Base-by-base conservation (phyloP, 92 coral and sea anemone species). In the Palythoa caribaeorum region DNA sequence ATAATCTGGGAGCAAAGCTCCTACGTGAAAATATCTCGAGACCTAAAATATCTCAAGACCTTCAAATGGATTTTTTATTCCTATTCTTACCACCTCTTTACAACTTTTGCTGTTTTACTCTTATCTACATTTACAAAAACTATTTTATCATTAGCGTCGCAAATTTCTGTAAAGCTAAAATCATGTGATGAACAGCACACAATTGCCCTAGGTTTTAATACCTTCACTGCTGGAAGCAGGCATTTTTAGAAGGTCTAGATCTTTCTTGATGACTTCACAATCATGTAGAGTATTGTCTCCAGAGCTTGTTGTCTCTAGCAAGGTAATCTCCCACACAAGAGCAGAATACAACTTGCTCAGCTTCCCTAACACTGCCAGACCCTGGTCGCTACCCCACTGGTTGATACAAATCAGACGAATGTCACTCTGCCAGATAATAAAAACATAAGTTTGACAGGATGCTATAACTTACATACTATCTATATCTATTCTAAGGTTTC, bases 301-400 rank as follows among this genome's bases (percentile, higher is more conserved):
- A 13, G 84, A 84, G 86, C 93, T 93, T 0, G 94, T 79, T 3
- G 96, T 78, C 60, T 95, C 94, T 65, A 97, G 89, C 63, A 97
- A 96, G 15, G 97, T 95, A 11, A 93, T 97, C 92, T 97, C 99
- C 99, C 99, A 97, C 17, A 94, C 92, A 36, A 97, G 91, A n/a
- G 94, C 93, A 75, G 93, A 90, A 87, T 97, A 95, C 13, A 97
- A 87, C 55, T 95, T 93, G 73, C 97, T 88, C 35, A 97, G 92
- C 85, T 92, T 97, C 80, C 90, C 87, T 17, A 97, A 83, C 3
- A 94, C 92, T 7, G 88, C 48, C 53, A 94, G 88, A 1, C 97
- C 98, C 80, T 91, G 92, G 66, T 96, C 97, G 39, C 94, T 89
- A 0, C 99, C 99, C 99, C 99, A 97, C 80, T 95, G 99, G 71